Conservation (phyloP, 2,888 invertebrate species). For the Liodrosophila aerea region DNA sequence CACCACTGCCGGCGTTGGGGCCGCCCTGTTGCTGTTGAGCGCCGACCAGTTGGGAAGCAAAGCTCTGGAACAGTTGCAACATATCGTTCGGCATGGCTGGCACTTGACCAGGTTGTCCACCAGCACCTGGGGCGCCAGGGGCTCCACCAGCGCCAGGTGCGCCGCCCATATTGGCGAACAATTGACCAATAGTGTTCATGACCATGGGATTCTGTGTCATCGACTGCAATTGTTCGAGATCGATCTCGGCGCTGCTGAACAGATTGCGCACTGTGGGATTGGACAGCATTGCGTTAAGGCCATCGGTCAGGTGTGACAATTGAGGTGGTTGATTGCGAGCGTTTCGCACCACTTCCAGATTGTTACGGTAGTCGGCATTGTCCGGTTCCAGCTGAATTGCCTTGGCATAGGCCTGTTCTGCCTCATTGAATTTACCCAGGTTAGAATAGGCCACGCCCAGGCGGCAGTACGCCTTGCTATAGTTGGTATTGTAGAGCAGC, state of each 20-base stretch:
- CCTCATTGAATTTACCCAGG: slow-evolving; percentile 91
- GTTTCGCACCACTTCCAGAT: slow-evolving; percentile 90
- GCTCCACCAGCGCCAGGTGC: slow-evolving; percentile 22
- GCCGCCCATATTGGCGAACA: slow-evolving; percentile 64
- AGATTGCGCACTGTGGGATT: slow-evolving; percentile 78
- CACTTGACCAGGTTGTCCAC: slow-evolving; percentile 32
- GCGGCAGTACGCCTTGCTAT: slow-evolving; percentile 97
- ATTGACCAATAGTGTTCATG: slow-evolving; percentile 69
- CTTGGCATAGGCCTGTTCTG: slow-evolving; percentile 92
- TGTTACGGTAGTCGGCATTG: slow-evolving; percentile 94
- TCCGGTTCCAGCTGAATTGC: slow-evolving; percentile 95
- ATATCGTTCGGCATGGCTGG: slow-evolving; percentile 70
- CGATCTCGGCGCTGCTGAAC: slow-evolving; percentile 76
- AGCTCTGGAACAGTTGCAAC: slow-evolving; percentile 76
- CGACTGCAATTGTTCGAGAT: slow-evolving; percentile 70
- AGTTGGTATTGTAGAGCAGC: slow-evolving; percentile 92
- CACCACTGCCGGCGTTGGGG: slow-evolving; percentile 31
- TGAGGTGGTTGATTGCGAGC: slow-evolving; percentile 64
- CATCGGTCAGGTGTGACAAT: slow-evolving; percentile 70
- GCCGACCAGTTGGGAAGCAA: slow-evolving; percentile 70
- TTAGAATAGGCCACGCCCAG: slow-evolving; percentile 93
- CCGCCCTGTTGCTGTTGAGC: slow-evolving; percentile 37
- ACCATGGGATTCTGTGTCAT: slow-evolving; percentile 78
- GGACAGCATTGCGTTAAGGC: slow-evolving; percentile 74
- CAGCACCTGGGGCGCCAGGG: slow-evolving; percentile 22